Conservation (phyloP, 64 coral and sea anemone genomes). For the Montipora cactus region DNA sequence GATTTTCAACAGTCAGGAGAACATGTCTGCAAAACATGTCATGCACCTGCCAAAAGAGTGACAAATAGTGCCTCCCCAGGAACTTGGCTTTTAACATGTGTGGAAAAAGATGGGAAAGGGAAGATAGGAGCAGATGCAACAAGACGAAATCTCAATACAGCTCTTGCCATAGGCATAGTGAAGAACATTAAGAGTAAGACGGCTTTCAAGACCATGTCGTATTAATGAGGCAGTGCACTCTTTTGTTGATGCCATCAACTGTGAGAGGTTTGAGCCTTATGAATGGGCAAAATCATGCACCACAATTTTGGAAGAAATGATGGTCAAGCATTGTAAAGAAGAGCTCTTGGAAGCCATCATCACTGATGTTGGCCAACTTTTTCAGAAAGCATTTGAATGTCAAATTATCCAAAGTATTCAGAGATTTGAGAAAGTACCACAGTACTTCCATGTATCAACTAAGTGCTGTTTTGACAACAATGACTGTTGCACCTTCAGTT, state of each 20-base stretch:
- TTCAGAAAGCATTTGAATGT: slow-evolving; percentile 14
- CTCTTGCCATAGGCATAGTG: slow-evolving; percentile 30
- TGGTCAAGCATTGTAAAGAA: slow-evolving; percentile 32
- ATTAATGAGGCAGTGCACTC: background rate
- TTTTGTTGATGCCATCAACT: slow-evolving; percentile 5
- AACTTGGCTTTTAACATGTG: slow-evolving; percentile 38
- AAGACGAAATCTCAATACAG: slow-evolving; percentile 5
- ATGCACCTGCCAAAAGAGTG: slow-evolving; percentile 2
- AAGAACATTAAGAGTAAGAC: background rate
- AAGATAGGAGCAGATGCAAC: slow-evolving; percentile 34
- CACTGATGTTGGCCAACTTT: slow-evolving; percentile 26
- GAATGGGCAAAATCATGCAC: slow-evolving; percentile 5
- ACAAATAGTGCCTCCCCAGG: background rate
- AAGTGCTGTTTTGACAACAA: slow-evolving; percentile 29
- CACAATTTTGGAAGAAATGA: background rate
- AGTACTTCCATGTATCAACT: slow-evolving; percentile 35
- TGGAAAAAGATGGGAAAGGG: slow-evolving; percentile 30
- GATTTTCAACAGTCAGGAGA: slow-evolving; percentile 12
- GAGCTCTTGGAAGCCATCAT: slow-evolving; percentile 17
- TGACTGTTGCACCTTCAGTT: slow-evolving; percentile 27
- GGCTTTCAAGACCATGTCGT: slow-evolving; percentile 1
- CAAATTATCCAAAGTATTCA: slow-evolving; percentile 24
- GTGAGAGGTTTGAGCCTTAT: background rate
- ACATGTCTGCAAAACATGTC: background rate
- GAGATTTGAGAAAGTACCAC: slow-evolving; percentile 20